A percentile compares a stretch with the other conserved stretches of the same genome.
phyloP scores from a whole-genome alignment of 92 coral and sea anemone species.

The Palythoa heliodiscus region DNA sequence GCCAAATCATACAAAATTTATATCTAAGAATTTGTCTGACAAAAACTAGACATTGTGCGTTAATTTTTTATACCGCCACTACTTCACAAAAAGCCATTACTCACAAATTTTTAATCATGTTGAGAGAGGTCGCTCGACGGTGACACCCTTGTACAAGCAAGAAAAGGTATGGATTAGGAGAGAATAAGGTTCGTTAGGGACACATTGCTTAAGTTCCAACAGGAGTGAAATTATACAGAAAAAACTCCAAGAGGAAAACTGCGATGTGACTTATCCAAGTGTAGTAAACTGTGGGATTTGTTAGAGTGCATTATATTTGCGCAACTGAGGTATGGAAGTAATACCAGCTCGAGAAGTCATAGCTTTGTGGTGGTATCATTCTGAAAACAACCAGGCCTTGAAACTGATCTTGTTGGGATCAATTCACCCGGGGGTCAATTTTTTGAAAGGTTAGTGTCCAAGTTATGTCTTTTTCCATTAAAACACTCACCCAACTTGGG shows the following conservation, averaged over 20 bases:
- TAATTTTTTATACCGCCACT: conserved; percentile 97
- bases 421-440: conserved; percentile 20
- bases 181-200: neutral
- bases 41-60: conserved; percentile 97
- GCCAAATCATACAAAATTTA: conserved; percentile 87
- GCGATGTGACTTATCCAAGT: neutral
- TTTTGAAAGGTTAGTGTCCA: conserved; percentile 39
- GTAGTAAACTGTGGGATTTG: neutral
- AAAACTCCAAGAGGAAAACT: neutral
- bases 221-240: neutral
- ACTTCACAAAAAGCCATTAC: conserved; percentile 94
- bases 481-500: conserved; percentile 5
- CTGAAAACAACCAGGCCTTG: conserved; percentile 29
- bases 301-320: conserved; percentile 35
- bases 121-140: conserved; percentile 72
- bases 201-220: neutral
- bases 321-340: neutral
- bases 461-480: conserved; percentile 17
- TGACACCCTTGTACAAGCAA: conserved; percentile 51
- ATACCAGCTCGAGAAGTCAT: neutral
- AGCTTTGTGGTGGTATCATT: conserved; percentile 19
- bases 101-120: conserved; percentile 98
- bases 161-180: conserved; percentile 15
- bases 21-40: conserved; percentile 92
- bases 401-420: conserved; percentile 23